Percentiles rank a stretch among this genome's conserved stretches.
Conservation (phyloP, 2,888 invertebrate genomes). For the Baronia brevicornis region DNA sequence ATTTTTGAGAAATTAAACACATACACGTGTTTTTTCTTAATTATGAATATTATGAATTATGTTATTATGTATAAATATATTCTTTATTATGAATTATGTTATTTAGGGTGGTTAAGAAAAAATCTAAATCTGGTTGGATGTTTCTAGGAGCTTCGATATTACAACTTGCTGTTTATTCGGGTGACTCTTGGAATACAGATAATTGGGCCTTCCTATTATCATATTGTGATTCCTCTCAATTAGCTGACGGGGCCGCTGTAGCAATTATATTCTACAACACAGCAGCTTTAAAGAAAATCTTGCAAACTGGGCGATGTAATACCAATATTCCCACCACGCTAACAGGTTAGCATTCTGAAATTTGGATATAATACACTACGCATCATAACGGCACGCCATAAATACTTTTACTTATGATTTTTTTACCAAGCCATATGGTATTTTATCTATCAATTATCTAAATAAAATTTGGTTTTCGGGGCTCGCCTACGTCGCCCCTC, state of each 20-base stretch:
- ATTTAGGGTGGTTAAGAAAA: not conserved
- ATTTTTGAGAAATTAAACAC: no score
- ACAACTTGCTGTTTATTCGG: slow-evolving; percentile 61
- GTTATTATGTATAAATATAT: not conserved
- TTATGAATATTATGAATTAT: no score
- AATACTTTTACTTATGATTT: no score
- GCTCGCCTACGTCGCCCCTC: no score
- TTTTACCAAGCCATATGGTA: no score
- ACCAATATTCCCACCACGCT: slow-evolving; percentile 58
- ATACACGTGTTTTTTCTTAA: no score
- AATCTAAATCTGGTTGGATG: not conserved
- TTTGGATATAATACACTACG: no score
- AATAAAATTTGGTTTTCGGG: no score
- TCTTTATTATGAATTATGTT: not conserved
- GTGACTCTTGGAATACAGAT: slow-evolving; percentile 48
- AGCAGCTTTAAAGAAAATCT: slow-evolving; percentile 48
- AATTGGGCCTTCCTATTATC: slow-evolving; percentile 55
- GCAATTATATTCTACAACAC: slow-evolving; percentile 59
- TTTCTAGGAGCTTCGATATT: slow-evolving; percentile 57
- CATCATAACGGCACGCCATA: no score
- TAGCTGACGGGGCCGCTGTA: slow-evolving; percentile 66
- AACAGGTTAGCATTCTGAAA: slow-evolving; percentile 39
- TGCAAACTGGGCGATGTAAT: slow-evolving; percentile 61
- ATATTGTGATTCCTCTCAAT: slow-evolving; percentile 62
- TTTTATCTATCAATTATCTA: no score